Percentiles rank a stretch among this genome's conserved stretches.
Evolutionary conservation across 2,888 invertebrate genomes (phyloP).

Genomic region (Lymantria monacha): DNA sequence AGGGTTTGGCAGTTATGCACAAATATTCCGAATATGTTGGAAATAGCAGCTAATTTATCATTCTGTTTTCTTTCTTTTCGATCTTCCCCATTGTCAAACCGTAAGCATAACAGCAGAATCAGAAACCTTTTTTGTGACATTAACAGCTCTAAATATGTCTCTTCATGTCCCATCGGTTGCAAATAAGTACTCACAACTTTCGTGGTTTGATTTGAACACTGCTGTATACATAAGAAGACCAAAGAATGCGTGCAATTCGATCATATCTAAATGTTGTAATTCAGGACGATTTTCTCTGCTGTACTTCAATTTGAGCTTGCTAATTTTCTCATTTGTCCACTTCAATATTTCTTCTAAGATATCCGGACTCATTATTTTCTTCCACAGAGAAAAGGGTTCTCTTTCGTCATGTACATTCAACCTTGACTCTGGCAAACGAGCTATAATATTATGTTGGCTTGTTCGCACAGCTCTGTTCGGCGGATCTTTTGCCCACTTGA

Average conservation of each 20-base stretch:
- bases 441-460: conserved; percentile 12
- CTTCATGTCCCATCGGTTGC: conserved; percentile 2
- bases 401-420: conserved; percentile 5
- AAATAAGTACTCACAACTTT: conserved; percentile 4
- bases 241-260: conserved; percentile 7
- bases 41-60: conserved; percentile 9
- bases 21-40: not conserved
- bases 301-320: conserved; percentile 1
- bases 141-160: not conserved
- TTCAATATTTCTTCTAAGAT: not conserved
- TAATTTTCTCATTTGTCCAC: conserved; percentile 7
- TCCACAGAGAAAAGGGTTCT: conserved; percentile 6
- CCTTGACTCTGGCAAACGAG: conserved; percentile 7
- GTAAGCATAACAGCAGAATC: conserved; percentile 4
- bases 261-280: conserved; percentile 9
- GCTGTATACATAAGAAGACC: conserved; percentile 5
- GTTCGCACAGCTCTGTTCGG: conserved; percentile 11
- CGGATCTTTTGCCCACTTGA: conserved; percentile 9
- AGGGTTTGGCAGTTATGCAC: not conserved
- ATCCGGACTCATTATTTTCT: conserved; percentile 1
- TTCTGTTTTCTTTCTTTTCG: conserved; percentile 3
- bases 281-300: conserved; percentile 3
- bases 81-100: conserved; percentile 6
- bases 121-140: conserved; percentile 8
- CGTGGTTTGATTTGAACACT: conserved; percentile 4